Evolutionary conservation across 2,888 invertebrate genomes (phyloP), one percentile per base, ranked within the genome.

Genomic region (Rapana venosa): DNA sequence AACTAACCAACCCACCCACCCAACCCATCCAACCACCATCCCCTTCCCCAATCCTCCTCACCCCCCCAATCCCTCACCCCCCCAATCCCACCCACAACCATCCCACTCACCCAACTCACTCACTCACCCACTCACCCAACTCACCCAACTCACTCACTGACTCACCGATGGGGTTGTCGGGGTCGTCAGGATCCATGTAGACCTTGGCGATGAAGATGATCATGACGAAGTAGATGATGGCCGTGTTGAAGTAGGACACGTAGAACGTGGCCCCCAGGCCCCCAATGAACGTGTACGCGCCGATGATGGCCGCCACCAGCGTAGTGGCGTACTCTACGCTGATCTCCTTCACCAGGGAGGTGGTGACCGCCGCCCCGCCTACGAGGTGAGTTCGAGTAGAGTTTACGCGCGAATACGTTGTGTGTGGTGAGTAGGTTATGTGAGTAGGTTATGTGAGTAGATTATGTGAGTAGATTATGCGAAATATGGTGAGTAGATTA

Each of bases 201-300:
- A 96, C 94, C 83, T 93, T 93, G 88, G 93, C 90, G n/a, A 96
- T 92, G 91, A 96, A 95, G 84, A 94, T 93, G 77, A 96, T 87
- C 93, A 96, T 94, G 74, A 96, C 92, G 86, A 94, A 91, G 92
- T 95, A 95, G 86, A 96, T 95, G 89, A 95, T 92, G 87, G 94
- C 94, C 8, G 96, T 96, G 93, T 95, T 96, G 94, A 96, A 95
- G 93, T 96, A 96, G 56, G 96, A 96, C 56, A 96, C 96, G 92
- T 96, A 96, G 92, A 96, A 95, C 0, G 96, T 96, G 22, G 96
- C 96, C 0, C 96, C 96, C 11, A 96, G 93, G 0, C 96, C 96
- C 0, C 96, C 96, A 47, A 96, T 94, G 91, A 94, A 94, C 4
- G 95, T 95, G 91, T 96, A 96, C 2, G 95, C 93, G 22, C 95